These are phyloP conservation scores for Nematolebias whitei DNA, from an alignment of 2,113 vertebrate genomes.

Conservation along the genomic window DNA sequence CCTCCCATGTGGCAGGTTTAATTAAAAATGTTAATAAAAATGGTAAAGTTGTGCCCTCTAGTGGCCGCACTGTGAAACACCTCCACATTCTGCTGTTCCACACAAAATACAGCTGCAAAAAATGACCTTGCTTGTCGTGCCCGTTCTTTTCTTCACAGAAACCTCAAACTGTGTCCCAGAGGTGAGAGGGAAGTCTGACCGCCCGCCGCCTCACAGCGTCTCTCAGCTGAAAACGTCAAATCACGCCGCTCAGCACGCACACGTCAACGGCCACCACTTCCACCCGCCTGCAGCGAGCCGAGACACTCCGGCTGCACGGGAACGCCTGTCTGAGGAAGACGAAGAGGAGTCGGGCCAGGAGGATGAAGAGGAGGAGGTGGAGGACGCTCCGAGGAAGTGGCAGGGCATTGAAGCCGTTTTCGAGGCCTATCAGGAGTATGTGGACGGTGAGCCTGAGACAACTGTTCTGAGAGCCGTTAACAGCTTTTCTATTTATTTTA, in stretches of 20 bases:
- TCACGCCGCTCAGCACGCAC: conserved; percentile 32
- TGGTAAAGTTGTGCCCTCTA: conserved; percentile 44
- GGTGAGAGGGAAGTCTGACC: conserved; percentile 34
- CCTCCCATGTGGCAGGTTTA: background rate
- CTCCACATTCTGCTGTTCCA: too few species aligned
- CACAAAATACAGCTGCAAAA: background rate
- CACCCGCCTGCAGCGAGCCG: conserved; percentile 48
- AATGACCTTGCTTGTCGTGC: background rate
- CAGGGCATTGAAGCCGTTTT: conserved; percentile 94
- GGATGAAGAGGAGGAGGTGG: conserved; percentile 65
- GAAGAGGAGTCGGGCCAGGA: conserved; percentile 66
- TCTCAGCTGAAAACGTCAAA: conserved; percentile 49
- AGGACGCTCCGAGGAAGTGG: conserved; percentile 85
- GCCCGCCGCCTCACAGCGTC: conserved; percentile 31
- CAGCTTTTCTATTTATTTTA: too few species aligned
- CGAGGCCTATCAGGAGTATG: conserved; percentile 94
- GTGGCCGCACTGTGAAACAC: conserved; percentile 30
- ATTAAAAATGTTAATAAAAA: conserved; percentile 3
- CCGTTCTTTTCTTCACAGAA: conserved; percentile 26
- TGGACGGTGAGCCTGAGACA: conserved; percentile 84
- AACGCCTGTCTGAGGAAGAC: conserved; percentile 55
- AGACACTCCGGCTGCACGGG: conserved; percentile 33
- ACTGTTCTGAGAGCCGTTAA: background rate
- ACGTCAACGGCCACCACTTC: conserved; percentile 85
- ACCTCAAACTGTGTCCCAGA: conserved; percentile 44